Evolutionary conservation across 2,888 invertebrate genomes (phyloP).

Genomic region (Taphrorychus bicolor): DNA sequence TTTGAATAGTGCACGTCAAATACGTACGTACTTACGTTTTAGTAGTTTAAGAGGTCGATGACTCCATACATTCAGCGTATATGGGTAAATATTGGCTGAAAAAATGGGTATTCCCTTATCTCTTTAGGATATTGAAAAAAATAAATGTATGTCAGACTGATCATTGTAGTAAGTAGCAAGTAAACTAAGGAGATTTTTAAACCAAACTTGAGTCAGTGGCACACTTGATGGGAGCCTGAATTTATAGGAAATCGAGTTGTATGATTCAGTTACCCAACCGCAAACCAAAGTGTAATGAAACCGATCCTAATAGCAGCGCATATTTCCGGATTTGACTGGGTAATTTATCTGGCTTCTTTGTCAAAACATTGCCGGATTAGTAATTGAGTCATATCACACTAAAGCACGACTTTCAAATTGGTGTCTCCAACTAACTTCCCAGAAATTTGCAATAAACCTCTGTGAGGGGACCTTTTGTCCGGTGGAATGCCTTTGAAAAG

Average conservation of each 20-base stretch:
- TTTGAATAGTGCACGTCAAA: slow-evolving; percentile 35
- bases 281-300: slow-evolving; percentile 4
- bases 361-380: neutral
- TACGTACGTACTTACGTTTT: slow-evolving; percentile 16
- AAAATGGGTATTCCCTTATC: slow-evolving; percentile 7
- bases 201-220: too few species aligned
- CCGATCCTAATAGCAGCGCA: neutral
- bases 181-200: too few species aligned
- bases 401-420: too few species aligned
- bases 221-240: neutral
- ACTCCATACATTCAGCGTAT: slow-evolving; percentile 15
- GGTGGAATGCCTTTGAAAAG: too few species aligned
- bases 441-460: too few species aligned
- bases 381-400: neutral
- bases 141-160: neutral
- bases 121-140: neutral
- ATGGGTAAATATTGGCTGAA: slow-evolving; percentile 11
- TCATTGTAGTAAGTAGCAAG: neutral
- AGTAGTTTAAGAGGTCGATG: slow-evolving; percentile 29
- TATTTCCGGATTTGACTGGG: neutral
- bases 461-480: too few species aligned
- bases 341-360: slow-evolving; percentile 2
- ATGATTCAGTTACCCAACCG: slow-evolving; percentile 7
- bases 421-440: neutral
- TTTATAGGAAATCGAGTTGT: neutral